Conservation (phyloP, 1,140 invertebrate species). For the Achroia grisella region DNA sequence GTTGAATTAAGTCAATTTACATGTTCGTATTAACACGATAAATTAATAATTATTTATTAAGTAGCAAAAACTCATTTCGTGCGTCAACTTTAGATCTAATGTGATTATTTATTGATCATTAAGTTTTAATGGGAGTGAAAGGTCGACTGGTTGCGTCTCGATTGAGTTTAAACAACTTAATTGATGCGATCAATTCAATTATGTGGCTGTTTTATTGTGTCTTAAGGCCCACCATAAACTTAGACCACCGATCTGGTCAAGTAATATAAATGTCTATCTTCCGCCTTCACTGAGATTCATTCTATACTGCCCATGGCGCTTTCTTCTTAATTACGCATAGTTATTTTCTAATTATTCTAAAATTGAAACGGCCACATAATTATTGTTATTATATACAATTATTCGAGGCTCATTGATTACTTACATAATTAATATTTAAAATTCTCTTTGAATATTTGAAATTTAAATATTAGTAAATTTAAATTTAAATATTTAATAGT, state of each 20-base stretch:
- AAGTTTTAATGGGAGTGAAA: conserved; percentile 15
- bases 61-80: background rate
- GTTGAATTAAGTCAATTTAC: background rate
- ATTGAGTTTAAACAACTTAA: background rate
- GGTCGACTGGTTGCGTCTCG: conserved; percentile 6
- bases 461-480: no score
- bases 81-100: conserved; percentile 4
- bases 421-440: no score
- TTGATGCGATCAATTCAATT: conserved; percentile 3
- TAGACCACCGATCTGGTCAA: background rate
- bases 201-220: background rate
- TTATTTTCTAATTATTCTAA: no score
- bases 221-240: background rate
- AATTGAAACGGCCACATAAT: no score
- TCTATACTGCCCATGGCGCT: no score
- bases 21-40: background rate
- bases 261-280: no score
- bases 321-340: no score
- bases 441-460: no score
- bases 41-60: background rate
- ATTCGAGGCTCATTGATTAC: no score
- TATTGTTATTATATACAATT: no score
- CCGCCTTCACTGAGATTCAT: no score
- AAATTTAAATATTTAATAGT: no score
- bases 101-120: conserved; percentile 14